phyloP scores from a whole-genome alignment of 2,113 vertebrate genomes.

The Sinocyclocheilus anshuiensis region DNA sequence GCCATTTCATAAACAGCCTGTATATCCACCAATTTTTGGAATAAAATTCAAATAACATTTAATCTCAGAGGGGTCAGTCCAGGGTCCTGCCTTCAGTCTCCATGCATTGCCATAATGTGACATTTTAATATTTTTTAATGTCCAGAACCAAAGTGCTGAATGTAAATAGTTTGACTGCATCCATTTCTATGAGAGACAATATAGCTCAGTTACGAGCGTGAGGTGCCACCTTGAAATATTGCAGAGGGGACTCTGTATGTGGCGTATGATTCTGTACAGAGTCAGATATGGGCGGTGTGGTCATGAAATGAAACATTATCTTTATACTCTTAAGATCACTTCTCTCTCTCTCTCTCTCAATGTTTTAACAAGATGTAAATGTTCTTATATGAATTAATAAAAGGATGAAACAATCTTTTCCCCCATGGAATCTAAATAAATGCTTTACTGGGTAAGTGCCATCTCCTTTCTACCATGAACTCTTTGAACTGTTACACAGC shows the following conservation, averaged over 20 bases:
- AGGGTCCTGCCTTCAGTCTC: constrained; percentile 39
- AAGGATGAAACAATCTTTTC: constrained; percentile 43
- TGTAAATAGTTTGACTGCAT: constrained; percentile 52
- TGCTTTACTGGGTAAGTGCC: constrained; percentile 35
- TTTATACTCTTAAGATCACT: constrained; percentile 55
- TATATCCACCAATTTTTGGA: background rate
- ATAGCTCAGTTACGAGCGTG: constrained; percentile 22
- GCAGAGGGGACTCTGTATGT: constrained; percentile 31
- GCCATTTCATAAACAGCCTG: background rate
- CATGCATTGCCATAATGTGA: constrained; percentile 31
- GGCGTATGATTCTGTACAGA: constrained; percentile 45
- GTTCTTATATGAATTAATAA: constrained; percentile 64
- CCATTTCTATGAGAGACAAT: constrained; percentile 42
- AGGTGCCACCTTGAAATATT: constrained; percentile 34
- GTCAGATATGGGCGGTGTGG: constrained; percentile 38
- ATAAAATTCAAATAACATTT: constrained; percentile 2
- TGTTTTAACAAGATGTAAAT: constrained; percentile 64
- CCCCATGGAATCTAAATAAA: constrained; percentile 48
- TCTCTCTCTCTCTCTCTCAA: constrained; percentile 58
- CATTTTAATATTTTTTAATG: background rate
- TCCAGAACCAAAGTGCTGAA: constrained; percentile 62
- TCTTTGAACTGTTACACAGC: background rate
- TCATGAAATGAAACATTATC: constrained; percentile 50
- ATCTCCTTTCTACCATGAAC: constrained; percentile 6
- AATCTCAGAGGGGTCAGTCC: background rate